phyloP scores from a whole-genome alignment of 1,140 invertebrate genomes.

The Rhyzopertha dominica region DNA sequence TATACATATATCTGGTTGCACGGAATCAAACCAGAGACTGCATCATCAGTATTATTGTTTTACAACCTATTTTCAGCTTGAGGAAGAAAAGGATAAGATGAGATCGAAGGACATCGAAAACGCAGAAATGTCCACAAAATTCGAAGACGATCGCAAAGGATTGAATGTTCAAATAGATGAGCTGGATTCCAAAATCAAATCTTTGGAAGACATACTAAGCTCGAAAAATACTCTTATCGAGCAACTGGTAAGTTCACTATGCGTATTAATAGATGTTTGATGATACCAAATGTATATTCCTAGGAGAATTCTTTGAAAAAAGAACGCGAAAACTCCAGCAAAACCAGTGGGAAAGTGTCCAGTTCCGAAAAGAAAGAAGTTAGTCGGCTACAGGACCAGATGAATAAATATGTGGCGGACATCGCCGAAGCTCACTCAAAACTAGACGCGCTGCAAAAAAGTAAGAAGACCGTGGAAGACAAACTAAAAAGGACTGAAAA shows the following conservation, averaged over 20 bases:
- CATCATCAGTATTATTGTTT: conserved; percentile 12
- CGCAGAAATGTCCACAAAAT: conserved; percentile 53
- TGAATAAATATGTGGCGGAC: conserved; percentile 50
- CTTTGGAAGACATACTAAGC: conserved; percentile 52
- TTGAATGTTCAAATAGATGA: conserved; percentile 40
- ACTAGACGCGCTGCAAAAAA: conserved; percentile 59
- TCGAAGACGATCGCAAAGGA: conserved; percentile 48
- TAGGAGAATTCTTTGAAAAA: conserved; percentile 34
- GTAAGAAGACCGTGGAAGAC: conserved; percentile 51
- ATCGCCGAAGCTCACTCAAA: conserved; percentile 53
- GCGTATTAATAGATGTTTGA: neutral
- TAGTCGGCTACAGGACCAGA: conserved; percentile 23
- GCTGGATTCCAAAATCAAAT: conserved; percentile 53
- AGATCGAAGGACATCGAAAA: conserved; percentile 55
- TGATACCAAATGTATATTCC: no score
- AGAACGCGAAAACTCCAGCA: conserved; percentile 27
- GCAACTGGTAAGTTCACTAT: conserved; percentile 50
- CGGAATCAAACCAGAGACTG: no score
- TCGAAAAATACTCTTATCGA: conserved; percentile 55
- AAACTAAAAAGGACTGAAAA: conserved; percentile 52
- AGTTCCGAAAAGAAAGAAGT: conserved; percentile 26
- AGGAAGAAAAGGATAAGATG: conserved; percentile 53
- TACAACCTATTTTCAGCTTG: conserved; percentile 54
- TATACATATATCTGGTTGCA: no score
- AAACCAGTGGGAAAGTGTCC: conserved; percentile 20